Evolutionary conservation across 2,797 vertebrate species (phyloP), one percentile per base, ranked within the genome.

Genomic region (Naso thynnoides): DNA sequence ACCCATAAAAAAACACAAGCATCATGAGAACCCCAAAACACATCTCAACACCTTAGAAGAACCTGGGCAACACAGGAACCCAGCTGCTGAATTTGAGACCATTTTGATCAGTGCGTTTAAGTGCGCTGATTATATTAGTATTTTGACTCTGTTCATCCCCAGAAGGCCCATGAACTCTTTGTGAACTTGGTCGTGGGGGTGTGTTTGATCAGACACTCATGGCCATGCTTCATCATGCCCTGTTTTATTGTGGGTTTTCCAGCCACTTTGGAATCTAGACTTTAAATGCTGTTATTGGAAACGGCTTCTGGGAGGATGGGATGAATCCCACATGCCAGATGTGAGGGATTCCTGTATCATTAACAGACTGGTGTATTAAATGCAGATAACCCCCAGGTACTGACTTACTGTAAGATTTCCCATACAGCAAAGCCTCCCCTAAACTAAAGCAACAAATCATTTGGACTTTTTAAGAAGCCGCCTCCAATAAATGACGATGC

Each of bases 301-400:
- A 55, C n/a, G 60, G 53, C 10, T 61, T 50, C 61, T 49, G 26
- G 42, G 57, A n/a, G n/a, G n/a, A n/a, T n/a, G n/a, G 21, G 60
- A 57, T 67, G 39, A 65, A 81, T 84, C 74, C 79, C 70, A 71
- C 73, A 61, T 58, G 59, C 73, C 84, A 89, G 81, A 91, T 90
- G 86, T 87, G 75, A 81, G 38, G 62, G 82, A 84, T 82, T 82
- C 72, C 65, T 82, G 66, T 73, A 68, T 85, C 73, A 71, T 87
- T 76, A 84, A 49, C 64, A 36, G 86, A 82, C 82, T 85, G 82
- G 71, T 55, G 48, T 57, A 66, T 23, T 54, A 73, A 75, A 78
- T 2, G 0, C 45, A 70, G 60, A 87, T 78, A 81, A 81, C 23
- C 56, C 47, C 52, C 33, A 1, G 19, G 71, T 65, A 39, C 63